Evolutionary conservation across 2,888 invertebrate species (phyloP).

Genomic region (Ectemnius lituratus): DNA sequence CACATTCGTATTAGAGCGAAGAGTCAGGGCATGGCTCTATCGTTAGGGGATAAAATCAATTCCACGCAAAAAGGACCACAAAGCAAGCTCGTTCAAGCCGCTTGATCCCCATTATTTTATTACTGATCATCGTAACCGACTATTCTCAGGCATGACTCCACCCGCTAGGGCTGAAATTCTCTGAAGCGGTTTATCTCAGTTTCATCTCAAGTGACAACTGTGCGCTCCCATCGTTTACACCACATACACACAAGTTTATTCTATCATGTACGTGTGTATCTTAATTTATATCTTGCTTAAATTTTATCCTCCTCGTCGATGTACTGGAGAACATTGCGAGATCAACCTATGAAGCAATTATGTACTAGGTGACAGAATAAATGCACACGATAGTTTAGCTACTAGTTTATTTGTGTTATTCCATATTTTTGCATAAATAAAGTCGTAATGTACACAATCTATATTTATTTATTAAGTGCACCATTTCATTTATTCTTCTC

Average conservation of each 20-base stretch:
- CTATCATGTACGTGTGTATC: slow-evolving; percentile 27
- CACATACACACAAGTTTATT: slow-evolving; percentile 14
- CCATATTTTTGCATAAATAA: background rate
- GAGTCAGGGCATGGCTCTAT: slow-evolving; percentile 99
- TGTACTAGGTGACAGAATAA: slow-evolving; percentile 43
- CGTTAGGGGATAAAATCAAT: slow-evolving; percentile 98
- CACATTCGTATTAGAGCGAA: slow-evolving; percentile 99
- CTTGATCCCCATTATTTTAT: slow-evolving; percentile 54
- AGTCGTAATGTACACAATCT: slow-evolving; percentile 4
- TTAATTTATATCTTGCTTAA: slow-evolving; percentile 38
- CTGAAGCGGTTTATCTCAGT: background rate
- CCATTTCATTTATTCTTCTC: no score
- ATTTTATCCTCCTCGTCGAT: slow-evolving; percentile 18
- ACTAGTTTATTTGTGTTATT: slow-evolving; percentile 31
- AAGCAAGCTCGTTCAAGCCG: slow-evolving; percentile 74
- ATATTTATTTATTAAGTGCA: no score
- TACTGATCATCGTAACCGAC: background rate
- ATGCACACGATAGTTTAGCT: slow-evolving; percentile 40
- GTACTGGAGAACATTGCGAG: background rate
- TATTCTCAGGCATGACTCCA: background rate
- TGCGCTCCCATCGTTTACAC: slow-evolving; percentile 12
- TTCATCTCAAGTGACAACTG: slow-evolving; percentile 18
- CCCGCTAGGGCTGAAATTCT: no score
- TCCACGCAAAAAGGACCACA: slow-evolving; percentile 87
- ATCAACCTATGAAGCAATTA: background rate